Evolutionary conservation across 2,113 vertebrate species (phyloP).

Genomic region (Chaetura pelagica): DNA sequence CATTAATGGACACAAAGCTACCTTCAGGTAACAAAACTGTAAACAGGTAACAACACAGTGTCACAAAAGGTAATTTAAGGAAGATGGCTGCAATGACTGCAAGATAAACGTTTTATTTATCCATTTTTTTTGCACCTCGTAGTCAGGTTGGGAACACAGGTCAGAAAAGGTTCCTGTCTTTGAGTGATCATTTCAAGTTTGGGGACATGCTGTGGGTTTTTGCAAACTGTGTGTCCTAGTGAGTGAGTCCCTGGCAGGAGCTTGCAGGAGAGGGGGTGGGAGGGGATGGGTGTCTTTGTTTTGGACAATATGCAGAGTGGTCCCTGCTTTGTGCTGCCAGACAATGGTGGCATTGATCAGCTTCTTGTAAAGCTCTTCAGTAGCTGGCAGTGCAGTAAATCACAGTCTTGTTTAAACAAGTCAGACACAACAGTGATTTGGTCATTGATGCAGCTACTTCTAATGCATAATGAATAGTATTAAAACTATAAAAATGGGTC

Average conservation of each 20-base stretch:
- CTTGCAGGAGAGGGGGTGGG: not conserved
- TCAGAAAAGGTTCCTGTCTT: not conserved
- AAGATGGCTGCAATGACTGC: not conserved
- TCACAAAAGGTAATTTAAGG: not conserved
- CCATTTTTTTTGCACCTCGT: not conserved
- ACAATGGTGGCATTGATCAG: constrained; percentile 56
- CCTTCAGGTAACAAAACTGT: not conserved
- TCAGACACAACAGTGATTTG: constrained; percentile 10
- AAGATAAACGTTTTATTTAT: not conserved
- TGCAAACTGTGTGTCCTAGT: not conserved
- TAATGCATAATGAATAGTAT: not conserved
- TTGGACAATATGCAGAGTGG: constrained; percentile 45
- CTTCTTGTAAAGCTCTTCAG: constrained; percentile 59
- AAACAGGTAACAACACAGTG: too few species aligned
- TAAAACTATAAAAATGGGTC: not conserved
- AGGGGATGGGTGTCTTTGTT: constrained; percentile 11
- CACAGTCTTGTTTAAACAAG: constrained; percentile 56
- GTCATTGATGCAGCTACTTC: constrained; percentile 19
- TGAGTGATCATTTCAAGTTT: not conserved
- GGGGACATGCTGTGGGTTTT: not conserved
- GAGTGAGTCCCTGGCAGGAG: not conserved
- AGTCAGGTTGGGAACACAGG: not conserved
- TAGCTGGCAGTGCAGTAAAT: constrained; percentile 60
- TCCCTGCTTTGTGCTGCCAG: constrained; percentile 42
- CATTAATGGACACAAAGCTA: not conserved